Percentiles rank a stretch among this genome's conserved stretches.
These are phyloP conservation scores for Pseudobourletiella spinata DNA, from an alignment of 1,140 invertebrate species.

Conservation along the genomic window DNA sequence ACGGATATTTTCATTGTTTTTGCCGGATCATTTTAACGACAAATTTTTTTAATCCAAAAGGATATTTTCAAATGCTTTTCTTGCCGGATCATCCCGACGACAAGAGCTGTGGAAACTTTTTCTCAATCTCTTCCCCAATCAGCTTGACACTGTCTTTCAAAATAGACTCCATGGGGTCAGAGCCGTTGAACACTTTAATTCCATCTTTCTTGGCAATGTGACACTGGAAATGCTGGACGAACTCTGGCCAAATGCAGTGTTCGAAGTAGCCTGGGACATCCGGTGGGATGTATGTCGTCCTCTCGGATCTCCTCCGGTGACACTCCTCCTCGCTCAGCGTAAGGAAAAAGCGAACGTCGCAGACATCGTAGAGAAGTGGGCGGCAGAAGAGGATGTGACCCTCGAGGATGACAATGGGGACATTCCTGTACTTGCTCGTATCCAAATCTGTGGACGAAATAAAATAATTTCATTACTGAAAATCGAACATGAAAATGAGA, in stretches of 20 bases:
- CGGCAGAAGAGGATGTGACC: conserved; percentile 27
- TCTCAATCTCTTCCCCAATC: conserved; percentile 24
- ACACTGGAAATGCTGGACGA: conserved; percentile 16
- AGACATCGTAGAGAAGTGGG: conserved; percentile 15
- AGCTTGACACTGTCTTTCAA: conserved; percentile 29
- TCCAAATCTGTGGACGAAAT: conserved; percentile 20
- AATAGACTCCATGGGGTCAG: conserved; percentile 6
- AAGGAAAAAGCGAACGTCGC: conserved; percentile 29
- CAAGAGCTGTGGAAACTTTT: conserved; percentile 15
- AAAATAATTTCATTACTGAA: too few relatives aligned
- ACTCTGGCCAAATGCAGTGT: conserved; percentile 31
- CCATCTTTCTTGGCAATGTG: conserved; percentile 16
- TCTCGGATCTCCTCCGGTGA: conserved; percentile 3
- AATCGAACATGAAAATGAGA: background rate
- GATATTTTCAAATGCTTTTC: too few relatives aligned
- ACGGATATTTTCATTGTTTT: too few relatives aligned
- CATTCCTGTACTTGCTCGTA: conserved; percentile 25
- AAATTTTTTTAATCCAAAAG: too few relatives aligned
- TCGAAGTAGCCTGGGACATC: conserved; percentile 33
- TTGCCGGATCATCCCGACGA: too few relatives aligned
- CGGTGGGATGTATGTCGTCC: conserved; percentile 22
- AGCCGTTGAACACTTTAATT: conserved; percentile 20
- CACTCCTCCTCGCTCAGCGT: conserved; percentile 26
- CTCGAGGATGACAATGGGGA: conserved; percentile 31
- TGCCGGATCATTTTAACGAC: too few relatives aligned